Conservation (phyloP, 2,113 vertebrate genomes). For the Octodon degus region DNA sequence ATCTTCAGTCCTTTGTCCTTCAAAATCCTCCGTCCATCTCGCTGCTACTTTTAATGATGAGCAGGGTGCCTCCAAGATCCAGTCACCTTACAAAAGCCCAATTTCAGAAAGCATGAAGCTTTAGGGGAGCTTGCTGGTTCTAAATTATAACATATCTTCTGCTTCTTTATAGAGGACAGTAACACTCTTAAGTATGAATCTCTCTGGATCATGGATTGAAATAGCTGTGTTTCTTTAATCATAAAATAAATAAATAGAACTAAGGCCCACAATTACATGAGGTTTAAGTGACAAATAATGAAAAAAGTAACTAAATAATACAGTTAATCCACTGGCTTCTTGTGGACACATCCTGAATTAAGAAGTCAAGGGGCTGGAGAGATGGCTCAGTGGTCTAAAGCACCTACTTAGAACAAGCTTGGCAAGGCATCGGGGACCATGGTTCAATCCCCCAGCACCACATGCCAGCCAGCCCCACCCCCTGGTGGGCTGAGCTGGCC, state of each 20-base stretch:
- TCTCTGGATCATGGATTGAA: neutral
- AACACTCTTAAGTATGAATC: neutral
- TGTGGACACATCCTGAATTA: constrained; percentile 16
- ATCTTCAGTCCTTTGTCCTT: neutral
- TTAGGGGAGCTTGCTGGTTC: neutral
- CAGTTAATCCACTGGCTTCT: neutral
- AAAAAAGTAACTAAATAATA: neutral
- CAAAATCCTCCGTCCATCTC: constrained; percentile 8
- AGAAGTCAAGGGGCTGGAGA: neutral
- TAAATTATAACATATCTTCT: neutral
- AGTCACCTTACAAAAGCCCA: neutral
- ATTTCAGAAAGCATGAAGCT: neutral
- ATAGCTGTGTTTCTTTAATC: neutral
- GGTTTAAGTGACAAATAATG: neutral
- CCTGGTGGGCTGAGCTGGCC: too few relatives aligned
- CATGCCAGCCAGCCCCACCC: too few relatives aligned
- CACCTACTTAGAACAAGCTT: too few relatives aligned
- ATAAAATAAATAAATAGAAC: neutral
- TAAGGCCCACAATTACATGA: neutral
- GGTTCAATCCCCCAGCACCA: too few relatives aligned
- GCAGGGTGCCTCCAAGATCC: neutral
- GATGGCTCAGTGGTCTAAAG: too few relatives aligned
- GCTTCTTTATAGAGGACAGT: neutral
- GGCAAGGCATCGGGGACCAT: too few relatives aligned
- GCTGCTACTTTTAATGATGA: neutral